These are phyloP conservation scores for Onthophagus taurus DNA, from an alignment of 1,140 invertebrate genomes.

Conservation along the genomic window DNA sequence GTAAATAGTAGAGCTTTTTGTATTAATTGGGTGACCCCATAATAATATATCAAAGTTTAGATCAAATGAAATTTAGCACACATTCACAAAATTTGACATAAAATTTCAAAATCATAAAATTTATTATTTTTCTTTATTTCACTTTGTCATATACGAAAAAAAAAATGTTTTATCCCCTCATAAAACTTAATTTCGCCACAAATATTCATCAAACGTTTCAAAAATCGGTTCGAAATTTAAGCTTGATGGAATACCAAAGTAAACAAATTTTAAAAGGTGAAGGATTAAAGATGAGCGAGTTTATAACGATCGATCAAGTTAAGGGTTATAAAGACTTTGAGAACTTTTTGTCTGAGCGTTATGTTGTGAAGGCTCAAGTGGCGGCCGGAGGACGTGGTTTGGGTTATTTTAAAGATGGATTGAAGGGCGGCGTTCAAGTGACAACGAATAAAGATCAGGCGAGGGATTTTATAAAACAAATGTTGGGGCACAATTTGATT, in stretches of 20 bases:
- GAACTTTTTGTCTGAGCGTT: background rate
- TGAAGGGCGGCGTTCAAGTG: background rate
- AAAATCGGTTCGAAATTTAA: conserved; percentile 5
- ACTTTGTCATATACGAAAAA: too few species aligned
- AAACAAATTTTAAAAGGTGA: background rate
- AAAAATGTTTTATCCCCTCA: too few species aligned
- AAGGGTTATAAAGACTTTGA: background rate
- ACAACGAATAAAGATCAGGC: background rate
- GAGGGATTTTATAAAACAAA: background rate
- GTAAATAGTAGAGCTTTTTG: too few species aligned
- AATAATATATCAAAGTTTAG: too few species aligned
- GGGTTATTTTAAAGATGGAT: conserved; percentile 2
- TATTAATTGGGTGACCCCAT: too few species aligned
- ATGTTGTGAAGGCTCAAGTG: conserved; percentile 4
- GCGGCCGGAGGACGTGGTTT: conserved; percentile 1
- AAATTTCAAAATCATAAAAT: too few species aligned
- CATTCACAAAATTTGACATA: too few species aligned
- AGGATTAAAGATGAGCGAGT: background rate
- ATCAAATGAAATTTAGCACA: too few species aligned
- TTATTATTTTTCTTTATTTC: too few species aligned
- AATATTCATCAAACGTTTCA: too few species aligned
- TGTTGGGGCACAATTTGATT: conserved; percentile 7
- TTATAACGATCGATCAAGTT: background rate
- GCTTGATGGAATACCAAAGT: conserved; percentile 5
- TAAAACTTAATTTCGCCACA: too few species aligned